Evolutionary conservation across 2,797 vertebrate genomes (phyloP), one percentile per base, ranked within the genome.

Genomic region (Sitta carolinensis): DNA sequence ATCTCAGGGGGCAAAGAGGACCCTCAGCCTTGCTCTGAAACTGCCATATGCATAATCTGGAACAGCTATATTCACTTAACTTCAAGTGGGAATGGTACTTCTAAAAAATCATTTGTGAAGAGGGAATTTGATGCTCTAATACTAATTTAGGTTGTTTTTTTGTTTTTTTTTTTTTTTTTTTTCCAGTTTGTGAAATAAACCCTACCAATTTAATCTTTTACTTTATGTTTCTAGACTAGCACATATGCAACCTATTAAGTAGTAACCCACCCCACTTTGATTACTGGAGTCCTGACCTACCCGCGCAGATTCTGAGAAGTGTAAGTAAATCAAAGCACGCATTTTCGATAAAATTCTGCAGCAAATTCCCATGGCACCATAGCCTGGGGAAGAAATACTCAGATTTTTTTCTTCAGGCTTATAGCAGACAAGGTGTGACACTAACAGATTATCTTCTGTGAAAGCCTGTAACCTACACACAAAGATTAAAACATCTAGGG

Each of bases 401-500:
- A 29, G 45, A 19, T 81, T 87, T 77, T 42, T 13, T 94, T 92
- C 88, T 90, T 55, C 47, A 79, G 70, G 50, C 26, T 69, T 64
- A 5, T 5, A 83, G 84, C 7, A 21, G 51, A 66, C 38, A 87
- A 83, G 77, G 72, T 84, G 34, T 38, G 78, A 74, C 82, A 40
- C 15, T 42, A 84, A 62, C 19, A 84, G 69, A 86, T 78, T 58
- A 72, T 58, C 29, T 87, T 68, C 79, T 36, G 36, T 58, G 69
- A 52, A 87, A 80, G 45, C 14, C 51, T 84, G 32, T 34, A 69
- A 84, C 30, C 47, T 21, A 32, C 45, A 83, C 23, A 83, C 27
- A 84, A 58, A 73, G 25, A 87, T 40, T 68, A 45, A 87, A 94
- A 92, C 83, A 89, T 89, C 83, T 77, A 84, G 42, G 84, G n/a